Evolutionary conservation across 2,888 invertebrate species (phyloP).

Genomic region (Amiota mariae): DNA sequence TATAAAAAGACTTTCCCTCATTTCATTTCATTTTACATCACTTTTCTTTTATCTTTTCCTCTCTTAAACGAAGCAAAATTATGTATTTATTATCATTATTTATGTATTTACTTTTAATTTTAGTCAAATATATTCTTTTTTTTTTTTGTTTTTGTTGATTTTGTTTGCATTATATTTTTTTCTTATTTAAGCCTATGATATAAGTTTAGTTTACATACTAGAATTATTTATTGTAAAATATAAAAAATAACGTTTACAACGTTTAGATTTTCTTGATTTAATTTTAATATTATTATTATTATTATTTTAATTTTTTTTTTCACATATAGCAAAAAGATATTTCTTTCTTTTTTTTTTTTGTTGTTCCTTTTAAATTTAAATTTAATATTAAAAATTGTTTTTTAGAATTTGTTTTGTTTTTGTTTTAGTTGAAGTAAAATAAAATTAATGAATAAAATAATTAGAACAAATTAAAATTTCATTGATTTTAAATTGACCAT

Average conservation of each 20-base stretch:
- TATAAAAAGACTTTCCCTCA: no score
- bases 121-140: conserved; percentile 24
- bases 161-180: background rate
- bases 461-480: background rate
- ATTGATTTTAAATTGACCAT: background rate
- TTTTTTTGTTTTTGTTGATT: background rate
- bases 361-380: background rate
- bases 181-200: conserved; percentile 33
- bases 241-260: conserved; percentile 36
- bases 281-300: conserved; percentile 15
- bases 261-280: conserved; percentile 21
- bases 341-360: background rate
- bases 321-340: background rate
- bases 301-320: background rate
- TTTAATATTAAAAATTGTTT: conserved; percentile 2
- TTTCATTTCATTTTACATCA: no score
- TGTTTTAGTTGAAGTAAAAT: background rate
- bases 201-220: conserved; percentile 31
- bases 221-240: conserved; percentile 28
- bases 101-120: background rate
- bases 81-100: conserved; percentile 11
- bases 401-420: background rate
- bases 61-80: conserved; percentile 3
- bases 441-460: no score
- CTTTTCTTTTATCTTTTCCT: background rate